phyloP scores from a whole-genome alignment of 1,140 invertebrate genomes.

The Sminthurinus signatus region DNA sequence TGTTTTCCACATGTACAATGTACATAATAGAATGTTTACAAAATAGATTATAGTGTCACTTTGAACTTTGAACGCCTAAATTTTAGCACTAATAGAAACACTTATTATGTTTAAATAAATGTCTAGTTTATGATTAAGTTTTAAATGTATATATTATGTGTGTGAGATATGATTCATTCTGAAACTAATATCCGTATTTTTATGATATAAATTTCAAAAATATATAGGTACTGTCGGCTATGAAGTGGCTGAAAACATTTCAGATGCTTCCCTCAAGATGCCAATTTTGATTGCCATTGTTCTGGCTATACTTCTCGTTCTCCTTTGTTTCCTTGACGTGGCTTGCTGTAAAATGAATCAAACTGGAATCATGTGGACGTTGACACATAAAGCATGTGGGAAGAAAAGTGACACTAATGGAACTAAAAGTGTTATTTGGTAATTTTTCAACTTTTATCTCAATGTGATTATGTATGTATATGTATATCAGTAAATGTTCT shows the following conservation, averaged over 20 bases:
- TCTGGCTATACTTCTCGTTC: slow-evolving; percentile 61
- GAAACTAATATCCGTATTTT: neutral
- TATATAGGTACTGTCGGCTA: neutral
- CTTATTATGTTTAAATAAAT: no score
- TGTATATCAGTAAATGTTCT: neutral
- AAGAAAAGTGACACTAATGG: slow-evolving; percentile 47
- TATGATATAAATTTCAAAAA: neutral
- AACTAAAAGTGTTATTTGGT: slow-evolving; percentile 2
- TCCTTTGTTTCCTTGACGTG: slow-evolving; percentile 69
- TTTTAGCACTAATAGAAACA: no score
- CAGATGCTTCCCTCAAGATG: slow-evolving; percentile 56
- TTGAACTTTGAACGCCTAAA: no score
- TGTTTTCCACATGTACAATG: no score
- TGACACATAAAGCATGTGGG: slow-evolving; percentile 46
- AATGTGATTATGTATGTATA: neutral
- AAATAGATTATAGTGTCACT: no score
- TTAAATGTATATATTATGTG: neutral
- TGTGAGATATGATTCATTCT: neutral
- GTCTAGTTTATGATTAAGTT: no score
- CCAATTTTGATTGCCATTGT: slow-evolving; percentile 70
- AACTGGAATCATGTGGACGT: slow-evolving; percentile 59
- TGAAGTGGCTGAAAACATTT: slow-evolving; percentile 1
- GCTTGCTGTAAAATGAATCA: slow-evolving; percentile 58
- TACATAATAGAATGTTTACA: no score
- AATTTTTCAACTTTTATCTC: slow-evolving; percentile 10